phyloP scores from a whole-genome alignment of 2,888 invertebrate genomes.

The Eristalis arbustorum region DNA sequence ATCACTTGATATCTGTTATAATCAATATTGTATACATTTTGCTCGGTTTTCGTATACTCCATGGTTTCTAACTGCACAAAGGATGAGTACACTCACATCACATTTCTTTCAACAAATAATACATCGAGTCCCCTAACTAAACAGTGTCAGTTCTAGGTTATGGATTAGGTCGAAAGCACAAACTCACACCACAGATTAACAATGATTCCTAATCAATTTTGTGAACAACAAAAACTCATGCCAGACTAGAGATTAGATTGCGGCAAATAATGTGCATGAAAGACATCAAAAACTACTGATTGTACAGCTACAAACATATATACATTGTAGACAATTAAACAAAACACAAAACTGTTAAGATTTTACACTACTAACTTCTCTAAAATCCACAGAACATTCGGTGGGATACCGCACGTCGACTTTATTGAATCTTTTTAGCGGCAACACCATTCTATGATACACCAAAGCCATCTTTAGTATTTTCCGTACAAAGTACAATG shows the following conservation, averaged over 20 bases:
- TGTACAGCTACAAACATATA: not conserved
- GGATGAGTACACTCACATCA: no score
- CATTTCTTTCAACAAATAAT: no score
- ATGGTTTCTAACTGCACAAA: no score
- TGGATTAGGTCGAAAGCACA: not conserved
- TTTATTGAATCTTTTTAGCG: constrained; percentile 26
- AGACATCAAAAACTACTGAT: no score
- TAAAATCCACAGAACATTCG: constrained; percentile 6
- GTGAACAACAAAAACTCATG: not conserved
- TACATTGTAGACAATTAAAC: not conserved
- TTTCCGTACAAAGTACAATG: not conserved
- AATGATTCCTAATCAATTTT: not conserved
- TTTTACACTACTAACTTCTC: constrained; percentile 25
- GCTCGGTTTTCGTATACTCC: no score
- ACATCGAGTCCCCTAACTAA: no score
- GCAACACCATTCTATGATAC: constrained; percentile 39
- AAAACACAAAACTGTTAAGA: not conserved
- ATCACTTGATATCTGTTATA: no score
- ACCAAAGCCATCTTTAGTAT: constrained; percentile 33
- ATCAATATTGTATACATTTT: no score
- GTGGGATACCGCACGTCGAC: constrained; percentile 30
- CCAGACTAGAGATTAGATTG: not conserved
- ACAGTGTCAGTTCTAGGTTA: not conserved
- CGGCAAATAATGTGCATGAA: no score
- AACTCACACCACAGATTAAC: not conserved